phyloP scores from a whole-genome alignment of 2,113 vertebrate genomes.

The Macrotus californicus region DNA sequence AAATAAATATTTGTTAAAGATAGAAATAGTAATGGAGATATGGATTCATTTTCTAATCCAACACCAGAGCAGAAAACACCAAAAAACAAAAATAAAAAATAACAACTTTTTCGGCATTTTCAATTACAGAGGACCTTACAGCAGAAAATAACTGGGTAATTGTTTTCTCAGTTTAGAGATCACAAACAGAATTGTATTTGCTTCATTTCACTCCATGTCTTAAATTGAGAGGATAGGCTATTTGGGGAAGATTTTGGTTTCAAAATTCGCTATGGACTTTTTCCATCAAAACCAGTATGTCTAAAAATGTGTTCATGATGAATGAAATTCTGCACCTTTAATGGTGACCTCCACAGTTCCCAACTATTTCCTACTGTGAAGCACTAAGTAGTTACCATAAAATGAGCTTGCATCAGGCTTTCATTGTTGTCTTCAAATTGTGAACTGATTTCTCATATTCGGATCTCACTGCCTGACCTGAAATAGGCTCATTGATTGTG shows the following conservation, averaged over 20 bases:
- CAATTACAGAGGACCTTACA: neutral
- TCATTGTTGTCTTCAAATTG: constrained; percentile 27
- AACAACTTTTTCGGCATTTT: neutral
- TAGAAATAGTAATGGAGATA: neutral
- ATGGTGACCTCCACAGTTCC: neutral
- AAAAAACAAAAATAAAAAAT: neutral
- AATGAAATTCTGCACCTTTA: constrained; percentile 46
- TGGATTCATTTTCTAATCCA: constrained; percentile 12
- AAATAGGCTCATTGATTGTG: constrained; percentile 47
- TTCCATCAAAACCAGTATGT: constrained; percentile 20
- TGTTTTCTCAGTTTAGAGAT: constrained; percentile 50
- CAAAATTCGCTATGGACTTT: constrained; percentile 33
- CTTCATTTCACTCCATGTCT: constrained; percentile 6
- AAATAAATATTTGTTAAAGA: neutral
- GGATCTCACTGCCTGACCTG: constrained; percentile 53
- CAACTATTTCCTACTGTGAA: constrained; percentile 2
- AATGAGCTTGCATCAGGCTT: constrained; percentile 32
- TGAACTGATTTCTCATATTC: constrained; percentile 55
- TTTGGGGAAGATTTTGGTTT: neutral
- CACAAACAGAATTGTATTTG: constrained; percentile 27
- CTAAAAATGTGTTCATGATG: neutral
- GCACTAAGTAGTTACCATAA: neutral
- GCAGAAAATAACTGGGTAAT: constrained; percentile 25
- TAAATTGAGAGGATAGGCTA: constrained; percentile 33
- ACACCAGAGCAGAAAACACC: neutral